Percentiles rank a stretch among this genome's conserved stretches.
These are phyloP conservation scores for Agrotis exclamationis DNA, from an alignment of 2,888 invertebrate genomes.

Conservation along the genomic window DNA sequence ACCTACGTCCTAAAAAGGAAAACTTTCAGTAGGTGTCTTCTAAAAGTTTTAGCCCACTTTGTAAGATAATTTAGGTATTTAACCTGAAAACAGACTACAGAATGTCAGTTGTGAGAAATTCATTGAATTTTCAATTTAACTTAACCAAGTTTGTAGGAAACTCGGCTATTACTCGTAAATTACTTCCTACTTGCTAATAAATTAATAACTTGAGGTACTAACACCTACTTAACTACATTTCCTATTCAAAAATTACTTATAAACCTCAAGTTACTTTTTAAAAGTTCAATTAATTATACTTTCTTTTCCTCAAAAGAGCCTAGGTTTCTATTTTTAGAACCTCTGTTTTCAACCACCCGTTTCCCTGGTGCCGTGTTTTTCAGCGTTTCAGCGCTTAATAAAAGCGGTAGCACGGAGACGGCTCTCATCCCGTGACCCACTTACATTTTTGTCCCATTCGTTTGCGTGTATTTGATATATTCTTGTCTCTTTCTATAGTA, in stretches of 20 bases:
- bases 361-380: constrained; percentile 71
- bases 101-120: constrained; percentile 19
- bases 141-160: neutral
- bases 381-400: constrained; percentile 83
- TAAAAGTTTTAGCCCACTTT: constrained; percentile 6
- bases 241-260: neutral
- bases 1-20: neutral
- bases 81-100: constrained; percentile 21
- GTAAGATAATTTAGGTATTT: constrained; percentile 10
- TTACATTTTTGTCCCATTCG: constrained; percentile 76
- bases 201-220: neutral
- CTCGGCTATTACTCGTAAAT: neutral
- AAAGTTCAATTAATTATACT: constrained; percentile 74
- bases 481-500: constrained; percentile 78
- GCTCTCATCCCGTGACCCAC: constrained; percentile 89
- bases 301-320: constrained; percentile 66
- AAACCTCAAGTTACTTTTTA: constrained; percentile 10
- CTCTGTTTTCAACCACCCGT: constrained; percentile 78
- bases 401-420: constrained; percentile 78
- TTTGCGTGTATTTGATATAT: constrained; percentile 57
- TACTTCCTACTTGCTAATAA: constrained; percentile 6
- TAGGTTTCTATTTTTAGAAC: constrained; percentile 81
- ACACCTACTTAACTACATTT: neutral
- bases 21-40: constrained; percentile 3
- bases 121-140: constrained; percentile 19